phyloP scores from a whole-genome alignment of 2,113 vertebrate species.

The Embiotoca jacksoni region DNA sequence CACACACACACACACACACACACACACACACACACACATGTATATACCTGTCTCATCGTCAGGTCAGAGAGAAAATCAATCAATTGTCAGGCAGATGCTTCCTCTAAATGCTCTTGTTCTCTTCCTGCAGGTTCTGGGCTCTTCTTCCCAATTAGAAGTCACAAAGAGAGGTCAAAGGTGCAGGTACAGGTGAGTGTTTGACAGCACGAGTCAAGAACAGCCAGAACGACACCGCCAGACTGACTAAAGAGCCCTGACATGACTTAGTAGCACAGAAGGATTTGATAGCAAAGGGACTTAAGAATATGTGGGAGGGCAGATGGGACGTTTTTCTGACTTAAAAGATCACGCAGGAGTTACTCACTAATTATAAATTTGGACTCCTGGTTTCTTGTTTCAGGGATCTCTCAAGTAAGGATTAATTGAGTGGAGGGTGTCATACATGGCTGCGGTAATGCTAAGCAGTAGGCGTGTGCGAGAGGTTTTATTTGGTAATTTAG shows the following conservation, averaged over 20 bases:
- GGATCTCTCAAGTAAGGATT: no score
- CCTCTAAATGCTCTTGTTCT: conserved; percentile 20
- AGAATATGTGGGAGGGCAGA: conserved; percentile 26
- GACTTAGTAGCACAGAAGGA: not conserved
- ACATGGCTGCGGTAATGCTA: not conserved
- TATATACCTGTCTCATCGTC: conserved; percentile 16
- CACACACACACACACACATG: not conserved
- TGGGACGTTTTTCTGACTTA: conserved; percentile 27
- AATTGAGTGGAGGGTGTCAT: not conserved
- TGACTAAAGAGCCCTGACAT: conserved; percentile 1
- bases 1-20: conserved; percentile 15
- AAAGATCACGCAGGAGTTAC: conserved; percentile 4
- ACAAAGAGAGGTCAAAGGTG: conserved; percentile 31
- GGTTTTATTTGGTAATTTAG: not conserved
- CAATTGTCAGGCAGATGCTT: conserved; percentile 44
- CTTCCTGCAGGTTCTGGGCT: not conserved
- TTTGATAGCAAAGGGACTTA: conserved; percentile 18
- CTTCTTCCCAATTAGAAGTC: conserved; percentile 26
- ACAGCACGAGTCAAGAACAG: not conserved
- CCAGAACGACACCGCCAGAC: not conserved
- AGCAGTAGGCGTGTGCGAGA: not conserved
- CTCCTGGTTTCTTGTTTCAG: not conserved
- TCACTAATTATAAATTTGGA: conserved; percentile 13
- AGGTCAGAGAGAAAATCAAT: conserved; percentile 64
- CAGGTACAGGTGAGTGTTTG: conserved; percentile 14